Conservation (phyloP, 2,797 vertebrate species). For the Enteromius afrohamiltoni region DNA sequence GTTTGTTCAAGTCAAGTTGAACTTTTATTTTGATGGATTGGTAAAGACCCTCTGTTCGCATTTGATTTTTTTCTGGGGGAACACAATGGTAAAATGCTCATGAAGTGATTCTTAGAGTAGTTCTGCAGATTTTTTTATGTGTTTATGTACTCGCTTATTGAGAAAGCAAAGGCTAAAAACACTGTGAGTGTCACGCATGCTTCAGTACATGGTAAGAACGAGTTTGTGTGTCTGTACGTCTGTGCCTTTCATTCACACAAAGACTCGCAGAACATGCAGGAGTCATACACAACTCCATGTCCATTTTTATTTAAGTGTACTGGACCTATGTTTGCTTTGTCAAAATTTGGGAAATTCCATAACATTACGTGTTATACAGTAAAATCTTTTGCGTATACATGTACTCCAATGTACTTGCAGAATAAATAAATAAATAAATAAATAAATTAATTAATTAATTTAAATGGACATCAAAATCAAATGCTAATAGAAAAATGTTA, state of each 20-base stretch:
- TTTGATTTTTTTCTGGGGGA: not conserved
- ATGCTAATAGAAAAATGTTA: not conserved
- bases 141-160: no score
- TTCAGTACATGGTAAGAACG: no score
- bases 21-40: not conserved
- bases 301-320: not conserved
- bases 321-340: not conserved
- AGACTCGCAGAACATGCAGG: no score
- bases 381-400: not conserved
- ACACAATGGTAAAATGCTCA: not conserved
- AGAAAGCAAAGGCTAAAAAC: no score
- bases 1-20: not conserved
- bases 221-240: no score
- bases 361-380: not conserved
- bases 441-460: no score
- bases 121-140: no score
- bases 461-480: not conserved
- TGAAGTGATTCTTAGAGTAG: not conserved
- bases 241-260: no score
- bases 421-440: no score
- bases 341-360: not conserved
- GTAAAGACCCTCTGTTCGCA: not conserved
- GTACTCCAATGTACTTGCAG: not conserved
- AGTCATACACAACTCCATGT: not conserved
- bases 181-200: no score